Percentiles rank a stretch among this genome's conserved stretches.
Conservation (phyloP, 2,888 invertebrate genomes). For the Chelonus formosanus region DNA sequence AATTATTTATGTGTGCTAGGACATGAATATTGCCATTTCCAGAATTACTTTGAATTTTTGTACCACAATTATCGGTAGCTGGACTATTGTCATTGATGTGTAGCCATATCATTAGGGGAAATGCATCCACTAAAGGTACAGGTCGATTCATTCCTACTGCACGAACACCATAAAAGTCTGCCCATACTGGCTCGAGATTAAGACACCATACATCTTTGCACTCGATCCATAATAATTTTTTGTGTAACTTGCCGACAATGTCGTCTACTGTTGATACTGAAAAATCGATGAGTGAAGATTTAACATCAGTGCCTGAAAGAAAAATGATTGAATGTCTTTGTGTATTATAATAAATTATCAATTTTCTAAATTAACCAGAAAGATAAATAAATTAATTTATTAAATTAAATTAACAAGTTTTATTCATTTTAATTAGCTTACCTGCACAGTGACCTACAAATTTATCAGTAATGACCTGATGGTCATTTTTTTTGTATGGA, state of each 20-base stretch:
- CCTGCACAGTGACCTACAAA: conserved; percentile 77
- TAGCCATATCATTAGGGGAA: conserved; percentile 89
- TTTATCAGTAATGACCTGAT: conserved; percentile 82
- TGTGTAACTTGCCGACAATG: conserved; percentile 66
- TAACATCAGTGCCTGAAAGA: conserved; percentile 58
- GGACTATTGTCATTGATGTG: conserved; percentile 65
- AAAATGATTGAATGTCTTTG: conserved; percentile 13
- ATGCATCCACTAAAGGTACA: conserved; percentile 83
- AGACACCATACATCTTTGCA: conserved; percentile 90
- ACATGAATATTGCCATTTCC: conserved; percentile 78
- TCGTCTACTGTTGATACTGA: conserved; percentile 64
- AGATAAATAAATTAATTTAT: no score
- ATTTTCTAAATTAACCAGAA: no score
- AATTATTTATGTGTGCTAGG: conserved; percentile 81
- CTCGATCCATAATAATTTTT: conserved; percentile 79
- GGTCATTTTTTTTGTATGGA: conserved; percentile 76
- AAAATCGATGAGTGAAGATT: conserved; percentile 47
- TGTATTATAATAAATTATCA: not conserved
- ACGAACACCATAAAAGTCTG: conserved; percentile 87
- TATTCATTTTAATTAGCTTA: conserved; percentile 34
- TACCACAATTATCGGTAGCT: conserved; percentile 29
- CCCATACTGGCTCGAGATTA: conserved; percentile 90
- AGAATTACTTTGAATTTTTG: conserved; percentile 30
- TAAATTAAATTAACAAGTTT: no score
- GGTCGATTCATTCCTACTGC: conserved; percentile 78